Conservation (phyloP, 2,888 invertebrate species). For the Caenorhabditis sp. region DNA sequence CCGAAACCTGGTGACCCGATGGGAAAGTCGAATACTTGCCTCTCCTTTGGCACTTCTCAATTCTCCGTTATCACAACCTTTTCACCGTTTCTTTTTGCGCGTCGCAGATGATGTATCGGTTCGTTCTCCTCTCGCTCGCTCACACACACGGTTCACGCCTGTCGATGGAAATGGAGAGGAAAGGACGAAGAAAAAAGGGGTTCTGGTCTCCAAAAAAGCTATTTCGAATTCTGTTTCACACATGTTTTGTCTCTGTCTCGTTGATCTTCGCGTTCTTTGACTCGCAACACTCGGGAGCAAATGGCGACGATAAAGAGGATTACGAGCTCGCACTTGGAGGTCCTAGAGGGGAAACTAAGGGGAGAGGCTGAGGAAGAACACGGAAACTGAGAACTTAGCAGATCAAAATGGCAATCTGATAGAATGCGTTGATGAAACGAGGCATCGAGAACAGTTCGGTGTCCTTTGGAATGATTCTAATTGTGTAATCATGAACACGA, state of each 20-base stretch:
- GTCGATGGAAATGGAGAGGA: conserved; percentile 8
- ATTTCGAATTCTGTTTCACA: conserved; percentile 5
- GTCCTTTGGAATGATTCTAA: conserved; percentile 10
- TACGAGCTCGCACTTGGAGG: neutral
- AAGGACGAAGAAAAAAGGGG: neutral
- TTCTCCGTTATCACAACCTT: conserved; percentile 35
- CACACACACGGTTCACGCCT: conserved; percentile 19
- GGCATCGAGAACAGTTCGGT: no score
- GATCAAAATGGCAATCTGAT: neutral
- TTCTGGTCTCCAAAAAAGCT: conserved; percentile 11
- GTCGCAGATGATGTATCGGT: conserved; percentile 38
- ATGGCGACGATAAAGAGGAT: neutral
- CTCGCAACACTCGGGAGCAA: conserved; percentile 6
- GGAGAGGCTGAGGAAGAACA: no score
- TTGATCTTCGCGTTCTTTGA: neutral
- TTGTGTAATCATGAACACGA: conserved; percentile 26
- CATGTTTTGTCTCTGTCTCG: conserved; percentile 1
- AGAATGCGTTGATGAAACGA: neutral
- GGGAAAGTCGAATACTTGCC: conserved; percentile 7
- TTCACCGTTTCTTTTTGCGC: conserved; percentile 21
- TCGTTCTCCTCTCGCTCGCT: no score
- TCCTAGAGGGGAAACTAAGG: neutral
- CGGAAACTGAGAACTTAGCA: neutral
- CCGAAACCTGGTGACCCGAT: conserved; percentile 11
- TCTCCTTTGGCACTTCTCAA: neutral